Base-by-base conservation (phyloP, 2,888 invertebrate genomes). In the Metellina segmentata region DNA sequence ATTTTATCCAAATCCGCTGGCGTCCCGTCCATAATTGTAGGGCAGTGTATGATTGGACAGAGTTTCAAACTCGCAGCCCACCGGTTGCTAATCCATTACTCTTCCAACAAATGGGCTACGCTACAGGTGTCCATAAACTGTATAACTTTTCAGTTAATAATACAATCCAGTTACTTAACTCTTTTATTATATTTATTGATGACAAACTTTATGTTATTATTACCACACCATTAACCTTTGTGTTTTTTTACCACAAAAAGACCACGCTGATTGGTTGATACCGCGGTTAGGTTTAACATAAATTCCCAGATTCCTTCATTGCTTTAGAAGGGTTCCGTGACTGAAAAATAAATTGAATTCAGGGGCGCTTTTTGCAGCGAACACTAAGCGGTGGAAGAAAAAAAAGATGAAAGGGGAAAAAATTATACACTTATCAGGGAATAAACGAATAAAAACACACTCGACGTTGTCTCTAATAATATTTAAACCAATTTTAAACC, bases 401-500 rank as follows among this genome's bases (percentile, higher is more conserved):
- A 61, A 61, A 61, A 61, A 16, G 61, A 16, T 7, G 9, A 11
- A 9, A 5, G 61, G 61, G 7, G 0, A 61, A 61, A 61, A 61
- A 61, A 61, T 5, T 11, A 16, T 9, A 11, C 61, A 61, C 61
- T 61, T 61, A 61, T 61, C 61, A 61, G 61, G 34, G 61, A 6
- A 16, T 61, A 61, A 61, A 61, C 61, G 61, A 61, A 61, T 61
- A 61, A 61, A 61, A 61, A 61, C 61, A 61, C 13, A 16, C 61
- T 9, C 61, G 13, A 61, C 61, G 61, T 61, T 61, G 61, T 61
- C 61, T 16, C 61, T 61, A 61, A 61, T 61, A 61, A 61, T 61
- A 61, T 61, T 61, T 61, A 61, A 61, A 61, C 61, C 61, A 61
- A 61, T 61, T 61, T 61, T 61, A 61, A 61, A 61, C 61, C 61